Base-by-base conservation (phyloP, 2,113 vertebrate genomes). In the Garra rufa region DNA sequence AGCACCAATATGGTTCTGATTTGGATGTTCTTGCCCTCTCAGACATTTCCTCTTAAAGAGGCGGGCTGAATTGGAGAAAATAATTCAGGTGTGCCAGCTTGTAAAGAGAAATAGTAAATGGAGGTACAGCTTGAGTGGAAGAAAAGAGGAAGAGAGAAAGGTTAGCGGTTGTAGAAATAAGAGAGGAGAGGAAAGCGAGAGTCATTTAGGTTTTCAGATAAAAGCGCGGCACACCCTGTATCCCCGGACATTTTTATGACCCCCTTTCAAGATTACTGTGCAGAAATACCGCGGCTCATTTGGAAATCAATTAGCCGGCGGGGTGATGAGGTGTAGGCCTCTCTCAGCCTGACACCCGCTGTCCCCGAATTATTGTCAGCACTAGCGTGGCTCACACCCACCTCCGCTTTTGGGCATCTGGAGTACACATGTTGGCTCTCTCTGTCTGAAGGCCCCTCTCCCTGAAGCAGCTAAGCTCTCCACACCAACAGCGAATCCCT, bases 201-300 rank as follows among this genome's bases (percentile, higher is more conserved):
- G 67, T n/a, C 75, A 52, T 75, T 81, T 71, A 95, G 95, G 93
- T 93, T 92, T 95, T 95, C 92, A 93, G 94, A 95, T 95, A 95
- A 97, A 96, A 96, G 95, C 94, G 94, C 95, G 92, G 93, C 94
- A 92, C 92, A 94, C 95, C 95, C 94, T 94, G 95, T 94, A 95
- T 95, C 94, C 92, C 95, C 94, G 92, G 96, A 95, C 94, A 90
- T 95, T 96, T 96, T 96, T 96, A 96, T 94, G 94, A 94, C 95
- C 92, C 93, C 94, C 95, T 96, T 96, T 96, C 94, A 96, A 96
- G 95, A 96, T 96, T 96, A 96, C 95, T 94, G 95, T 96, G 95
- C 94, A 95, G 94, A 96, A 96, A 96, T 95, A 95, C 95, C 94
- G 94, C 95, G 92, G 94, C 94, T 95, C 96, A 96, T 96, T 96